Base-by-base conservation (phyloP, 2,888 invertebrate species). In the Linnaemya vulpina region DNA sequence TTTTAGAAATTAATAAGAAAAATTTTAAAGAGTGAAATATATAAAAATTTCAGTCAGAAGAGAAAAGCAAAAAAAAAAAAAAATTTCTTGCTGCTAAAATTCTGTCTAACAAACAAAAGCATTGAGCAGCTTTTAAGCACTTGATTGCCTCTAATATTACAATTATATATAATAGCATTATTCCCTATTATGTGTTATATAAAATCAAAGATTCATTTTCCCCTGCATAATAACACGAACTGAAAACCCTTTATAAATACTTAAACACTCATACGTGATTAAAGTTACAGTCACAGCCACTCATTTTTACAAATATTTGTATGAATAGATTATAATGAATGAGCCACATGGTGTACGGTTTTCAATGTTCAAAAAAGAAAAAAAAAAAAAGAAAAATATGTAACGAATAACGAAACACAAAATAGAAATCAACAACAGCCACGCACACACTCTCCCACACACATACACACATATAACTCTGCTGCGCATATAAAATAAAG, bases 281-380 rank as follows among this genome's bases (percentile, higher is more conserved):
- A 65, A 60, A 67, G n/a, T 0, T 30, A 60, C 13, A 58, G 40
- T 25, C 0, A 20, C 17, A 70, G 25, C 30, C 11, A 55, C 49
- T 65, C 38, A 77, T 60, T 68, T 68, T 30, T 17, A 49, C 77
- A 81, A 81, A 84, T 84, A 81, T 81, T 81, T 81, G 74, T 77
- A 53, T 73, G 73, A 77, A 81, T 68, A 81, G 76, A 81, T 81
- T 81, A 81, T 81, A 68, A 84, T 67, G 71, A 77, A 71, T 76
- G 62, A 65, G 80, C 80, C 80, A 76, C 80, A 84, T 80, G 80
- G 80, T 84, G 80, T 65, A 60, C 73, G 77, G 62, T 46, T 81
- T 81, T 68, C 35, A 75, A 75, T 75, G 43, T 81, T 81, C 35
- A 35, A 68, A 55, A 60, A 74, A 40, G 40, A 17, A 5, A 25